Base-by-base conservation (phyloP, 2,888 invertebrate species). In the Diarsia mendica region DNA sequence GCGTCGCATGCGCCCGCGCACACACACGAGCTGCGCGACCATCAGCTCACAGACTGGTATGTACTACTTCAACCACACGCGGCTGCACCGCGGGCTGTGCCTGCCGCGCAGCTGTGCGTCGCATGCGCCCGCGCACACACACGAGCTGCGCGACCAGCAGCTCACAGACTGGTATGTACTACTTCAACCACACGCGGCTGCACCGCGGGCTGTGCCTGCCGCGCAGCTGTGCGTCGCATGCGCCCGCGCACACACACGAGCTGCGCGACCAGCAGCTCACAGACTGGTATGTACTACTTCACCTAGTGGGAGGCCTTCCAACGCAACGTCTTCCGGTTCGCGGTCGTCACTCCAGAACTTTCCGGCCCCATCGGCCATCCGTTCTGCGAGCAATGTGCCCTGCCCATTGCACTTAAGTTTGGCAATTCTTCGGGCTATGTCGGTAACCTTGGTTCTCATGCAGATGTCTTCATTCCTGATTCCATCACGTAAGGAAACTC, bases 81-180 rank as follows among this genome's bases (percentile, higher is more conserved):
- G 92, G 4, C 89, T 96, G 77, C 96, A 96, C 88, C 95, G 96
- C 72, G 96, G 94, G 3, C 84, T 93, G 77, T 96, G 96, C 89
- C 88, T 96, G 33, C 88, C 89, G 23, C 90, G 90, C n/a, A 86
- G 88, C 79, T 94, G 94, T 82, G 79, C 87, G 3, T 86, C 80
- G 46, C 83, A 80, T 55, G 85, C 88, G 51, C 85, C 82, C 33
- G 74, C 77, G 51, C 79, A 69, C 66, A 39, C 23, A 15, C 75
- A 23, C 33, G 77, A 75, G 55, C 63, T 58, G 48, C 71, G 23
- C 53, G 76, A 75, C 49, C 73, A 75, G 1, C 78, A 82, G 49
- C 69, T 87, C 53, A 83, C 69, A 49, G 83, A 83, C 53, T 90
- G 89, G 90, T 90, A 44, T 72, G 87, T 63, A 63, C 61, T 28